Base-by-base conservation (phyloP, 2,888 invertebrate species). In the Gortyna flavago region DNA sequence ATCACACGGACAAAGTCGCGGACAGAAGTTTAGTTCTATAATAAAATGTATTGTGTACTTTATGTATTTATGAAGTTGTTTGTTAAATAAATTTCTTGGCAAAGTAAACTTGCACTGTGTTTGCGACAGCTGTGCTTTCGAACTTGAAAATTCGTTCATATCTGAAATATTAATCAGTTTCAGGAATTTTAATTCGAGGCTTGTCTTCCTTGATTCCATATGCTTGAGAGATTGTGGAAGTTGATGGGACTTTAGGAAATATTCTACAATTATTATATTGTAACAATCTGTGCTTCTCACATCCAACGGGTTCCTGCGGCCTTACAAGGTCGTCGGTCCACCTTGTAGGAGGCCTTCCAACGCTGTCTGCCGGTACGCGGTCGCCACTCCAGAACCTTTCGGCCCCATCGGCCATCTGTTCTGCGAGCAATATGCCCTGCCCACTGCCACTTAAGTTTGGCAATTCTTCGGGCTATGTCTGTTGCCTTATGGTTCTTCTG, bases 81-180 rank as follows among this genome's bases (percentile, higher is more conserved):
- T 18, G 11, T 13, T 25, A 83, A 84, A 78, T 78, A 78, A 86
- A 86, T 66, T 73, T 75, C 18, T 73, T 86, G 18, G 5, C 54
- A 38, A 79, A 79, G 74, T 70, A 70, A 84, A 84, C 70, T 79
- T 73, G 29, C 32, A 38, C 18, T 72, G 69, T 84, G 84, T 70
- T 70, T 25, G 59, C 84, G 79, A 86, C 87, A 88, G 84, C 87
- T 88, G 86, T 82, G 80, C 74, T 75, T 54, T 54, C 59, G 67
- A 79, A 84, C 72, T 80, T 72, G 72, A 81, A 67, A 61, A 76
- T 82, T 79, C 51, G 77, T 82, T 77, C 54, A 66, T 79, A 67
- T 79, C 80, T 84, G 18, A 87, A 87, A 87, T 85, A 85, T 85
- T 85, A 88, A 87, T 85, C 54, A 85, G 85, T 80, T 72, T 79